Evolutionary conservation across 2,113 vertebrate genomes (phyloP), one percentile per base, ranked within the genome.

Genomic region (Oxygymnocypris stewartii): DNA sequence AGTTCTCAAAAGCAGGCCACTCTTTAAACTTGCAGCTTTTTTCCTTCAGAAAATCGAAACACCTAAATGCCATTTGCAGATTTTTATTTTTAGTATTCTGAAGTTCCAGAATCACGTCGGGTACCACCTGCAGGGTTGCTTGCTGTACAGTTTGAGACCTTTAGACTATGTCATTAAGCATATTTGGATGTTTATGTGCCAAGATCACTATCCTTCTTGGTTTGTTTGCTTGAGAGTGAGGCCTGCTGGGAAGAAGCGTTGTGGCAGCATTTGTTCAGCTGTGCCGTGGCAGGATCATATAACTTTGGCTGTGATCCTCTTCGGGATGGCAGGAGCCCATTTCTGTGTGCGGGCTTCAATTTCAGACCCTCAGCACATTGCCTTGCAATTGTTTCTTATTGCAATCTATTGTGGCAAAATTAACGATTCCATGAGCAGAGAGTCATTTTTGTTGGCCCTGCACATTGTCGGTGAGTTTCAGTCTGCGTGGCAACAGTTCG

Each of bases 281-380:
- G 69, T 42, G 28, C 23, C 28, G 2, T 1, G 35, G 54, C 10
- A 75, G 63, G 79, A 63, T 87, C 71, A 3, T 35, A 59, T 86
- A 80, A 89, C 91, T 89, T 88, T 82, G 61, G 80, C 89, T 84
- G 18, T 14, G 67, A 73, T 84, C 44, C 23, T 73, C 67, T 23
- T 69, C 7, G 44, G 11, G 47, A 73, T 73, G 67, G 47, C 31
- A 84, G 31, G 82, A 37, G 65, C 31, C n/a, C 47, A 67, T 73
- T 73, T 73, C 35, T 85, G 18, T 84, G 82, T 59, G 82, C 8
- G 20, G 87, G 90, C 88, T 94, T 93, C 90, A 84, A 91, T 94
- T 95, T 93, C 93, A 91, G 87, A 89, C 88, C 88, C 90, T 93
- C 93, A 92, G 93, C 94, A 93, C 91, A 90, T 92, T 86, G 69